phyloP scores from a whole-genome alignment of 2,113 vertebrate species.

The Pteruthius melanotis region DNA sequence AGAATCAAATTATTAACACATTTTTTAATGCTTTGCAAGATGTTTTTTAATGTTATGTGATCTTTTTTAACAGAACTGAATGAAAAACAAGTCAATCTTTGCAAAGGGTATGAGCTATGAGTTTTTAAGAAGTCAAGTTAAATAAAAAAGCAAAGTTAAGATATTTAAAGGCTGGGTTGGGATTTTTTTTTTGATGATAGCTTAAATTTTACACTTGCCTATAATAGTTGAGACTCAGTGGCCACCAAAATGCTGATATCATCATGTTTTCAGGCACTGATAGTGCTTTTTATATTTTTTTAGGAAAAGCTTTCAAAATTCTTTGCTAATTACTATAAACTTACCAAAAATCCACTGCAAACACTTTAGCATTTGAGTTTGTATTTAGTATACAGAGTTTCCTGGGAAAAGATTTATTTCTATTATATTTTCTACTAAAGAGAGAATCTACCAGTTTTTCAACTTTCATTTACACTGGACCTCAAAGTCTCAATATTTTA shows the following conservation, averaged over 20 bases:
- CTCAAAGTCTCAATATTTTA: background rate
- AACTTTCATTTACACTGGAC: background rate
- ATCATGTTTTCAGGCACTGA: background rate
- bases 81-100: background rate
- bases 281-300: background rate
- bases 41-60: background rate
- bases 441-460: background rate
- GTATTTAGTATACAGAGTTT: background rate
- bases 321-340: background rate
- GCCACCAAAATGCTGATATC: background rate
- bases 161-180: background rate
- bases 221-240: background rate
- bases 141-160: background rate
- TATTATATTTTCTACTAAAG: background rate
- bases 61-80: background rate
- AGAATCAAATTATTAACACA: background rate
- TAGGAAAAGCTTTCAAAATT: background rate
- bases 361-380: background rate
- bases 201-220: background rate
- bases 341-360: background rate
- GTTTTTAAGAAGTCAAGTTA: background rate
- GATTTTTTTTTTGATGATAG: background rate
- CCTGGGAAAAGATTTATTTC: background rate
- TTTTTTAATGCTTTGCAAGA: background rate
- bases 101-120: background rate